Percentiles rank a stretch among this genome's conserved stretches.
Conservation (phyloP, 2,888 invertebrate genomes). For the Eutolmus rufibarbis region DNA sequence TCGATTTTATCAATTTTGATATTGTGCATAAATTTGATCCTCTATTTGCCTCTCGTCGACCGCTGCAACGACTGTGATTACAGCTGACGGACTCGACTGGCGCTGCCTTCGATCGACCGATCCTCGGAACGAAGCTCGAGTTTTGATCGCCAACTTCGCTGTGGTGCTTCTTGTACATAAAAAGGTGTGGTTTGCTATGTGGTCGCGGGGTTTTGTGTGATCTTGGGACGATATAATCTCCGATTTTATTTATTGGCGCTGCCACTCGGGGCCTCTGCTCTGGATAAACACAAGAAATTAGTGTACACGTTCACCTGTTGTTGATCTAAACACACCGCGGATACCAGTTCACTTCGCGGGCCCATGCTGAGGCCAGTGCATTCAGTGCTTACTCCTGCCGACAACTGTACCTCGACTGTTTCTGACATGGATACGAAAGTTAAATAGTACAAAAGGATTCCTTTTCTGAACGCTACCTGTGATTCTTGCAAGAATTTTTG, state of each 20-base stretch:
- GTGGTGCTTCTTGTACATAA: neutral
- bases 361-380: constrained; percentile 14
- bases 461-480: neutral
- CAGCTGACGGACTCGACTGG: neutral
- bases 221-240: neutral
- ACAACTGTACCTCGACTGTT: neutral
- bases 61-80: neutral
- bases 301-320: neutral
- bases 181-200: constrained; percentile 27
- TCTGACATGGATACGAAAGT: constrained; percentile 16
- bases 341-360: neutral
- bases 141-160: neutral
- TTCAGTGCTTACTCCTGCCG: neutral
- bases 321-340: neutral
- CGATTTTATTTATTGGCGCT: neutral
- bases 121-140: neutral
- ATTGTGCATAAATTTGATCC: neutral
- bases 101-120: neutral
- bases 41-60: neutral
- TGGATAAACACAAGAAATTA: constrained; percentile 16
- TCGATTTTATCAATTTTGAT: constrained; percentile 1
- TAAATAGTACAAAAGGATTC: neutral
- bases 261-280: neutral
- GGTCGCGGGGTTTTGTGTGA: neutral
- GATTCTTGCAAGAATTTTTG: neutral